Evolutionary conservation across 2,888 invertebrate species (phyloP).

Genomic region (Lamellibrachia satsuma): DNA sequence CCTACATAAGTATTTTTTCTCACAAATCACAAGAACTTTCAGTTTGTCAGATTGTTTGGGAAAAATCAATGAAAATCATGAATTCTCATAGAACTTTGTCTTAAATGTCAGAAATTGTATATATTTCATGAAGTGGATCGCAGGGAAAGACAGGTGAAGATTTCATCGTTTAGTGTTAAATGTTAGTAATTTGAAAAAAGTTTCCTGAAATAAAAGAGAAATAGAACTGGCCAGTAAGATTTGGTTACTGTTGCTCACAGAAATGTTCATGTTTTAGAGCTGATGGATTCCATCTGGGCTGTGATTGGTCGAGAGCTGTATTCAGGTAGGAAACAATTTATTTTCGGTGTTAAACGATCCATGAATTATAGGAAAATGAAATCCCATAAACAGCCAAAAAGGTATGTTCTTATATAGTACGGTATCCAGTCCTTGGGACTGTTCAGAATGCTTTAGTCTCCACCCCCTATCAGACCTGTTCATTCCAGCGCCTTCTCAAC

Average conservation of each 20-base stretch:
- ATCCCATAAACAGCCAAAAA: neutral
- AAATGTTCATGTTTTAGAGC: slow-evolving; percentile 73
- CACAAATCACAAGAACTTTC: neutral
- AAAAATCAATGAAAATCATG: neutral
- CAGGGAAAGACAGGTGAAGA: neutral
- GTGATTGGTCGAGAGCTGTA: slow-evolving; percentile 91
- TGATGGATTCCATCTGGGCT: slow-evolving; percentile 93
- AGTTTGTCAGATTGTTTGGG: slow-evolving; percentile 13
- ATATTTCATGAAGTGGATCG: neutral
- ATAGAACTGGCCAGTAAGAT: too few species aligned
- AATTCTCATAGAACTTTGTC: too few species aligned
- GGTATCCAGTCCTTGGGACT: too few species aligned
- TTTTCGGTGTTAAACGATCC: neutral
- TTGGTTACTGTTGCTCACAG: too few species aligned
- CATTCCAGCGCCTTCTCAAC: too few species aligned
- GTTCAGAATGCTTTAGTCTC: too few species aligned
- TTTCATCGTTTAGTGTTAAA: neutral
- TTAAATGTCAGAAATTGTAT: too few species aligned
- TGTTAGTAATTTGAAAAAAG: neutral
- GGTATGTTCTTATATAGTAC: too few species aligned
- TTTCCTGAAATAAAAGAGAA: too few species aligned
- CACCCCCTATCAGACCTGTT: too few species aligned
- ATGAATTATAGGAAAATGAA: neutral
- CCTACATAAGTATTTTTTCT: too few species aligned
- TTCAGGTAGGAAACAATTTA: slow-evolving; percentile 71